Conservation (phyloP, 2,113 vertebrate genomes). For the Neoarius graeffei region DNA sequence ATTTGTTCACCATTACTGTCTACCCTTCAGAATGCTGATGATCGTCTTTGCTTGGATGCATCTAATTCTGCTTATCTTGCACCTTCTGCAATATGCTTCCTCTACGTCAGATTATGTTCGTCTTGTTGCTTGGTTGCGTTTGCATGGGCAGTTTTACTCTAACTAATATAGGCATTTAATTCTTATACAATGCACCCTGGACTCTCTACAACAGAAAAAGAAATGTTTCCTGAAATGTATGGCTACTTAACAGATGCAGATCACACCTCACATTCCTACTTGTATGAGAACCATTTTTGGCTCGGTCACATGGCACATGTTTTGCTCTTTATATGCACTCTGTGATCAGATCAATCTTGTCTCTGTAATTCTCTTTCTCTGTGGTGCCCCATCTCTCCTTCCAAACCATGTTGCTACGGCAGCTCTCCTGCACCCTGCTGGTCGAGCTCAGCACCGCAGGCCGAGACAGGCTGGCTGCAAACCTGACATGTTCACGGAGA, state of each 20-base stretch:
- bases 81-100: background rate
- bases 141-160: background rate
- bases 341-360: conserved; percentile 57
- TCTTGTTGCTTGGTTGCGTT: background rate
- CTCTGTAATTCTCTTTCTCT: conserved; percentile 59
- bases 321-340: conserved; percentile 30
- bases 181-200: background rate
- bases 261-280: background rate
- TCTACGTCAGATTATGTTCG: background rate
- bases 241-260: conserved; percentile 27
- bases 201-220: background rate
- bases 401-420: conserved; percentile 75
- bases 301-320: background rate
- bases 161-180: background rate
- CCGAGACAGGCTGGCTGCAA: conserved; percentile 59
- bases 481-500: conserved; percentile 64
- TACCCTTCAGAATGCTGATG: background rate
- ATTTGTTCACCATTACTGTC: background rate
- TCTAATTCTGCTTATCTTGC: background rate
- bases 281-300: background rate
- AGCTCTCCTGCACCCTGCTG: conserved; percentile 69
- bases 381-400: conserved; percentile 74
- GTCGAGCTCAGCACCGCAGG: conserved; percentile 54
- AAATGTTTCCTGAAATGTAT: background rate
- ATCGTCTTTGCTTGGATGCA: background rate